Evolutionary conservation across 2,888 invertebrate species (phyloP).

Genomic region (Itoplectis maculator): DNA sequence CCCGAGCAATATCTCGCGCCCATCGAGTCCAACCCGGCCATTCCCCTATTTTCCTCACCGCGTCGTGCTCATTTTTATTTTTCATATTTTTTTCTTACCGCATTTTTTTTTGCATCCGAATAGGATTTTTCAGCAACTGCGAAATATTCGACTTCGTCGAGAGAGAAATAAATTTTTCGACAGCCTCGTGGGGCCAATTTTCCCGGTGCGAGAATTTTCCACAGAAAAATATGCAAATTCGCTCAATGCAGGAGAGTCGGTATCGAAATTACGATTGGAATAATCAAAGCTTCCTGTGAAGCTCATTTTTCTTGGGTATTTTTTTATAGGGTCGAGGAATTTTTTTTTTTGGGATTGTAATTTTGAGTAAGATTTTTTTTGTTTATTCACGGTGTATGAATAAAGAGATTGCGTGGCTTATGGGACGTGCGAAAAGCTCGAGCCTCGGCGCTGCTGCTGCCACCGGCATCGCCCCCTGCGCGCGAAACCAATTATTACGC

Average conservation of each 20-base stretch:
- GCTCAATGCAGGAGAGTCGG: neutral
- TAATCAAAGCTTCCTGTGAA: no score
- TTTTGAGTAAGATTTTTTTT: neutral
- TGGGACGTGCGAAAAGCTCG: neutral
- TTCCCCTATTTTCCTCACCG: conserved; percentile 40
- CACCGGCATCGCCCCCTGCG: neutral
- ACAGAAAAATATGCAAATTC: no score
- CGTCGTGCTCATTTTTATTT: conserved; percentile 36
- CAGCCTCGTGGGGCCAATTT: no score
- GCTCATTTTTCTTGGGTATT: no score
- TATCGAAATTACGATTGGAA: no score
- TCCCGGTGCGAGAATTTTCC: no score
- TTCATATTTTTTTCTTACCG: neutral
- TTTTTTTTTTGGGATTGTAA: neutral
- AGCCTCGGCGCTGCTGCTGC: neutral
- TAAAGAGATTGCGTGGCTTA: neutral
- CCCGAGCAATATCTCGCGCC: conserved; percentile 35
- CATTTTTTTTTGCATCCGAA: no score
- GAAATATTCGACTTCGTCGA: no score
- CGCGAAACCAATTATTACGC: conserved; percentile 33
- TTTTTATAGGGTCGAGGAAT: neutral
- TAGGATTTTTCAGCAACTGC: neutral
- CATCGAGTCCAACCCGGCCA: conserved; percentile 20
- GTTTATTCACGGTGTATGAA: neutral
- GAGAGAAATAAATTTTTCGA: no score